Base-by-base conservation (phyloP, 92 coral and sea anemone genomes). In the Phenganax marumi region DNA sequence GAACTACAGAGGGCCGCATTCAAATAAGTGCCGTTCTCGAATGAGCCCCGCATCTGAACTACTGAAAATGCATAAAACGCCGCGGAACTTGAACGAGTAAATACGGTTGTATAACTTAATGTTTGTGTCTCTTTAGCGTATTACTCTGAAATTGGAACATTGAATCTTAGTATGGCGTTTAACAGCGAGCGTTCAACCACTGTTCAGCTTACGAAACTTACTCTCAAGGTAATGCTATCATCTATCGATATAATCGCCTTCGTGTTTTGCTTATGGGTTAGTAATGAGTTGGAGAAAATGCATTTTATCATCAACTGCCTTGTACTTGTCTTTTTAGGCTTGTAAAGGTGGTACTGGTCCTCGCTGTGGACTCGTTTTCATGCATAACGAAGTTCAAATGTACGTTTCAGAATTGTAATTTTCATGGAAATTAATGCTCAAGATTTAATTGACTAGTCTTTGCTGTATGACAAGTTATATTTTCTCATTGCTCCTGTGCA, bases 301-400 rank as follows among this genome's bases (percentile, higher is more conserved):
- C 63, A 56, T 1, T 19, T 56, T 8, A 14, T 19, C 21, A 14
- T 19, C 63, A 19, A 26, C 68, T 68, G 9, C 0, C 12, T 52
- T 14, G n/a, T 50, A 68, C 4, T 8, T 52, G 6, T 18, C 47
- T 73, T 10, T 51, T 24, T 65, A 95, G 98, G 98, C 91, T n/a
- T 89, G 89, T 23, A 89, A 84, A 75, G 98, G 98, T 24, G 92
- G 90, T 0, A 91, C 87, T 76, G 98, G 98, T 10, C 97, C 97
- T n/a, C 91, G 87, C 51, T 92, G 87, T 77, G 98, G 98, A 8
- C 77, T 95, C 52, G 89, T 95, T 21, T 95, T 95, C 85, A 93
- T 95, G 50, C 86, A 92, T 65, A 88, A 91, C 87, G 97, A 92
- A 61, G 83, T 90, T 50, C 87, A 87, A 88, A 89, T 93, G 98